These are phyloP conservation scores for Rhingia rostrata DNA, from an alignment of 2,888 invertebrate genomes.

Conservation along the genomic window DNA sequence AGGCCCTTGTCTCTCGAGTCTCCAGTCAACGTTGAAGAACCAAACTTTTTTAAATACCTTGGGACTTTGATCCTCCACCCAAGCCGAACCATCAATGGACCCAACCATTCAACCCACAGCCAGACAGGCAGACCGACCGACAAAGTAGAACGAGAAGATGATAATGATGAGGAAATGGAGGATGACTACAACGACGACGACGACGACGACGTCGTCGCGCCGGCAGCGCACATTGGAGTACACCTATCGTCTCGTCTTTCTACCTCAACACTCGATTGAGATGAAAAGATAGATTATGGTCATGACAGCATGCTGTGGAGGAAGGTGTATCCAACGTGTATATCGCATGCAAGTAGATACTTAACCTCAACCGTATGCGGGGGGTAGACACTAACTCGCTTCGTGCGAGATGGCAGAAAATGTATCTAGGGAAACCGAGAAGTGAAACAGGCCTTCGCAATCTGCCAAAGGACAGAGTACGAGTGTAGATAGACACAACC, in stretches of 20 bases:
- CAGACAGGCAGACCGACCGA: slow-evolving; percentile 1
- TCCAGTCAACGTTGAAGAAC: slow-evolving; percentile 1
- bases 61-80: slow-evolving; percentile 54
- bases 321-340: slow-evolving; percentile 21
- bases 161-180: slow-evolving; percentile 27
- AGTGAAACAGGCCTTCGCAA: slow-evolving; percentile 60
- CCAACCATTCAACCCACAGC: not conserved
- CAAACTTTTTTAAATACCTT: slow-evolving; percentile 47
- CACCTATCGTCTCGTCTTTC: slow-evolving; percentile 62
- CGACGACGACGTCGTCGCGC: slow-evolving; percentile 20
- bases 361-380: slow-evolving; percentile 5
- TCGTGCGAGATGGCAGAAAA: slow-evolving; percentile 8
- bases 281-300: slow-evolving; percentile 49
- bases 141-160: slow-evolving; percentile 5
- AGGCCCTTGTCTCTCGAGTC: slow-evolving; percentile 26
- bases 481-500: slow-evolving; percentile 18
- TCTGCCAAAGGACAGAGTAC: slow-evolving; percentile 53
- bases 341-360: slow-evolving; percentile 6
- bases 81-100: slow-evolving; percentile 24
- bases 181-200: slow-evolving; percentile 22
- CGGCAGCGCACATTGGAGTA: slow-evolving; percentile 15
- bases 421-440: slow-evolving; percentile 56
- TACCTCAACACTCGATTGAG: slow-evolving; percentile 11
- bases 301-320: slow-evolving; percentile 33
- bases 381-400: slow-evolving; percentile 2